Conservation (phyloP, 37 sponge, comb jelly and placozoan genomes). For the Haliclona indistincta region DNA sequence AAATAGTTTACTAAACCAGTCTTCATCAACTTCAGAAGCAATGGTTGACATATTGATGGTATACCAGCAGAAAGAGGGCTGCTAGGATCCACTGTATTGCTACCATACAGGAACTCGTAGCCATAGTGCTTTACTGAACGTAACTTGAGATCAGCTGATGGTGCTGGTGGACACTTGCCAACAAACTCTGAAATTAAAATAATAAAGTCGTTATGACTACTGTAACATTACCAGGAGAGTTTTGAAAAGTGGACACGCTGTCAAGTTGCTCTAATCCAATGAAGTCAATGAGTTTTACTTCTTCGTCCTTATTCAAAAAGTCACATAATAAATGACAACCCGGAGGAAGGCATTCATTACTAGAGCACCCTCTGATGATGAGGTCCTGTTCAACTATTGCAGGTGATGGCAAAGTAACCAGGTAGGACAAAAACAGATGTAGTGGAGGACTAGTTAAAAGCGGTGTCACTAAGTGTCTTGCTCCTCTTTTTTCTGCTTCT, state of each 20-base stretch:
- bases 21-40: slow-evolving; percentile 44
- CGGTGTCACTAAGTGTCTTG: not conserved
- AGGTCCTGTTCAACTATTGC: not conserved
- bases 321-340: not conserved
- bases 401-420: slow-evolving; percentile 15
- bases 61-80: slow-evolving; percentile 69
- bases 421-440: slow-evolving; percentile 39
- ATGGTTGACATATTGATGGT: slow-evolving; percentile 40
- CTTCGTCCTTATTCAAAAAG: not conserved
- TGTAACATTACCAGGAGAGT: too few relatives aligned
- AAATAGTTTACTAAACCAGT: slow-evolving; percentile 4
- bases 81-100: slow-evolving; percentile 70
- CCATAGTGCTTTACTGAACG: slow-evolving; percentile 84
- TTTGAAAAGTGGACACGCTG: too few relatives aligned
- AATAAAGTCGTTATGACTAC: too few relatives aligned
- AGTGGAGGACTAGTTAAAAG: slow-evolving; percentile 43
- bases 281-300: not conserved
- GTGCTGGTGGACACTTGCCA: too few relatives aligned
- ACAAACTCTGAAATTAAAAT: too few relatives aligned
- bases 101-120: slow-evolving; percentile 83
- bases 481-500: not conserved
- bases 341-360: too few relatives aligned
- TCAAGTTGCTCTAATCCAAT: too few relatives aligned
- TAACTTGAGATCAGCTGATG: slow-evolving; percentile 45
- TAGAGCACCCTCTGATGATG: too few relatives aligned